A percentile compares a stretch with the other conserved stretches of the same genome.
Conservation (phyloP, 2,113 vertebrate genomes). For the Tragelaphus strepsiceros region DNA sequence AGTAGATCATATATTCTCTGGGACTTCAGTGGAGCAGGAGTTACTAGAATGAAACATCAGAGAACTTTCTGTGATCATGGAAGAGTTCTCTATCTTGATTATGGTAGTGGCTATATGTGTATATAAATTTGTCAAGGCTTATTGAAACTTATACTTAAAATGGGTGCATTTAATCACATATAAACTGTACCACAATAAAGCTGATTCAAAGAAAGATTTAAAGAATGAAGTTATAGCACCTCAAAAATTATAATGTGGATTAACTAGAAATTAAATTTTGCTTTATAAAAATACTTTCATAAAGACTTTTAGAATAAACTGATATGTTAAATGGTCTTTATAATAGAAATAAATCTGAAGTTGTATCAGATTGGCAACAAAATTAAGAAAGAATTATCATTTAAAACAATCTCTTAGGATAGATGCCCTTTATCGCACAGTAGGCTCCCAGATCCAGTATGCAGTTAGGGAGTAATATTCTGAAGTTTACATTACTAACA, state of each 20-base stretch:
- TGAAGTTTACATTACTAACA: background rate
- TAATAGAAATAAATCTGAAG: background rate
- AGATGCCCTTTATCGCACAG: background rate
- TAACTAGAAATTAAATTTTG: background rate
- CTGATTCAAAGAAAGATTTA: background rate
- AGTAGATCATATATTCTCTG: background rate
- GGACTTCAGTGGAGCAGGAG: background rate
- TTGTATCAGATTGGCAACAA: background rate
- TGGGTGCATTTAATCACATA: background rate
- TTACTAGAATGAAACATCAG: background rate
- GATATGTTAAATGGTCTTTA: background rate
- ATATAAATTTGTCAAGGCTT: background rate
- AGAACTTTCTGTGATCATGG: background rate
- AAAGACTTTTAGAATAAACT: background rate
- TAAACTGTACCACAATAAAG: background rate
- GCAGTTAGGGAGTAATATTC: background rate
- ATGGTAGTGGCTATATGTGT: background rate
- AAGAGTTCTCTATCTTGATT: background rate
- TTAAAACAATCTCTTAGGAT: background rate
- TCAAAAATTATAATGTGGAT: background rate
- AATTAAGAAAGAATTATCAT: background rate
- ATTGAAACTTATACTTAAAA: background rate
- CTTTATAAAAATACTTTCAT: background rate
- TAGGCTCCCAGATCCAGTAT: background rate
- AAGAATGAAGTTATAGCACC: background rate